Conservation (phyloP, 2,797 vertebrate species). For the Sebastes hopkinsi region DNA sequence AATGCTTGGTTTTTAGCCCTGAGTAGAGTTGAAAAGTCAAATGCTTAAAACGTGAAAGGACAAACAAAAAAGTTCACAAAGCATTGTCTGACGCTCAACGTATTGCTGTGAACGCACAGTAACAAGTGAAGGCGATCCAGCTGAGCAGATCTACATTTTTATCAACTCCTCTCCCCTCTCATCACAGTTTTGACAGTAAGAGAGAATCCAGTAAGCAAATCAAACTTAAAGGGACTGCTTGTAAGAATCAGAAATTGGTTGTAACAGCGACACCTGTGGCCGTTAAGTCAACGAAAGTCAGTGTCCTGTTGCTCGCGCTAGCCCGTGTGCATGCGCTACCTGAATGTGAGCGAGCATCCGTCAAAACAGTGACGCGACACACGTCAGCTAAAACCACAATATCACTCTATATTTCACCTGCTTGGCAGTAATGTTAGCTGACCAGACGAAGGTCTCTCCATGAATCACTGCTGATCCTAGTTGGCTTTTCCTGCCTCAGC, state of each 20-base stretch:
- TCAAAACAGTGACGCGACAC: too few species aligned
- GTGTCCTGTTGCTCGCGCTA: rapidly evolving
- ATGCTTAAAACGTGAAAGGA: too few species aligned
- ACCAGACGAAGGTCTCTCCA: rapidly evolving
- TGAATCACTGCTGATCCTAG: too few species aligned
- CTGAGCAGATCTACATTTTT: not conserved
- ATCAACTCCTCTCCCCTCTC: not conserved
- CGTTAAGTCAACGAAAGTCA: too few species aligned
- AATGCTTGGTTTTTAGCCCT: not conserved
- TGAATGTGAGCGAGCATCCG: too few species aligned
- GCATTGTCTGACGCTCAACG: not conserved
- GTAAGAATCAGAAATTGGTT: too few species aligned
- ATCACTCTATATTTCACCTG: too few species aligned
- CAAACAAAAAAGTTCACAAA: not conserved
- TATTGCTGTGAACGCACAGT: not conserved
- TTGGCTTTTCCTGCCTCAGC: rapidly evolving
- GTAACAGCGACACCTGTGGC: too few species aligned
- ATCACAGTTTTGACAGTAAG: not conserved
- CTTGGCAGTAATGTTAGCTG: too few species aligned
- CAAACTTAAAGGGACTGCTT: not conserved
- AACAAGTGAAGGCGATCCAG: not conserved
- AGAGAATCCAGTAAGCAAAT: not conserved
- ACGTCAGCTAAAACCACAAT: too few species aligned
- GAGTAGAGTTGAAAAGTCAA: not conserved
- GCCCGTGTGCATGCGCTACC: rapidly evolving